Conservation (phyloP, 2,888 invertebrate genomes). For the Leucoma salicis region DNA sequence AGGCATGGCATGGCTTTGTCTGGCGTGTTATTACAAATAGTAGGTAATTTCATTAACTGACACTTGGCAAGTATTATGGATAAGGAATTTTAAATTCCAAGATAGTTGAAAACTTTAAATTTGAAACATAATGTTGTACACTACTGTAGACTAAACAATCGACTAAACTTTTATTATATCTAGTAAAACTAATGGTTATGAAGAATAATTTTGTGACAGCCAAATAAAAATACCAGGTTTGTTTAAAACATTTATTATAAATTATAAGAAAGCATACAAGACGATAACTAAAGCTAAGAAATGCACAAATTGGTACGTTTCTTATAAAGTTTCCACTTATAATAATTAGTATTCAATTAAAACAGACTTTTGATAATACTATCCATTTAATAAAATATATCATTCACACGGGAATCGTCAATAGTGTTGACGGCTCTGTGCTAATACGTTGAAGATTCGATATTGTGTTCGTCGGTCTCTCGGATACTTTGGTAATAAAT, state of each 20-base stretch:
- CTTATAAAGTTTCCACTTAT: slow-evolving; percentile 47
- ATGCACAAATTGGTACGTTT: slow-evolving; percentile 78
- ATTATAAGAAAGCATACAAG: slow-evolving; percentile 76
- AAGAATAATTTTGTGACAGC: too few species aligned
- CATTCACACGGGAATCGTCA: slow-evolving; percentile 56
- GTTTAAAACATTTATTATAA: slow-evolving; percentile 77
- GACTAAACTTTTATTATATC: too few species aligned
- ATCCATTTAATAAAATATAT: slow-evolving; percentile 42
- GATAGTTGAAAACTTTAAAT: too few species aligned
- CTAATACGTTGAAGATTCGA: slow-evolving; percentile 25
- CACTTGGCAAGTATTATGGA: too few species aligned
- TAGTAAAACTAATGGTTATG: too few species aligned
- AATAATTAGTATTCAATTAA: slow-evolving; percentile 44
- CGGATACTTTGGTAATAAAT: slow-evolving; percentile 48
- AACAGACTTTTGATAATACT: slow-evolving; percentile 62
- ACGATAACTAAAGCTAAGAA: slow-evolving; percentile 74
- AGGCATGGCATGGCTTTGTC: too few species aligned
- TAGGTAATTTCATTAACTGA: too few species aligned
- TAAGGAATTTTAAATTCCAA: too few species aligned
- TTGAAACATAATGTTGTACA: too few species aligned
- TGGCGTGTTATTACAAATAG: too few species aligned
- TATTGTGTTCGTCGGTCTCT: slow-evolving; percentile 30
- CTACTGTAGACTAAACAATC: too few species aligned
- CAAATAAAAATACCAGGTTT: too few species aligned
- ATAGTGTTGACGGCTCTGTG: slow-evolving; percentile 51